Percentiles rank a stretch among this genome's conserved stretches.
phyloP scores from a whole-genome alignment of 2,888 invertebrate genomes.

The Colostygia pectinataria region DNA sequence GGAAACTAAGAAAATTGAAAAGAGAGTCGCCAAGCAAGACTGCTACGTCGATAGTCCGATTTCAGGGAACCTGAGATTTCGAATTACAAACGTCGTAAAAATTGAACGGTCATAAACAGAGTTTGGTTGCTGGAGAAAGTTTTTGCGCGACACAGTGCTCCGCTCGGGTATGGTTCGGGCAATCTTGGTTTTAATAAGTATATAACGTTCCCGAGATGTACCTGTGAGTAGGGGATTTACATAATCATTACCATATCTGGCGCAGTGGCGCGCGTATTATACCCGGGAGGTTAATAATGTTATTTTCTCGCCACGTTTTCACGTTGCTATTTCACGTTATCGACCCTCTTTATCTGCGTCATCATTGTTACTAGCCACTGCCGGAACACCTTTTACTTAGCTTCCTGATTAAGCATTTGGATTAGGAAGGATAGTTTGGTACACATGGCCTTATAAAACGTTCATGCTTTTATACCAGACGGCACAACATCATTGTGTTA shows the following conservation, averaged over 20 bases:
- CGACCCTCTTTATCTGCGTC: constrained; percentile 78
- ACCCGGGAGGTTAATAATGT: constrained; percentile 83
- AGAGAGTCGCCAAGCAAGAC: constrained; percentile 77
- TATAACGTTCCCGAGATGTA: constrained; percentile 80
- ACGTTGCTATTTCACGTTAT: constrained; percentile 81
- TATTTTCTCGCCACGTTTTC: constrained; percentile 83
- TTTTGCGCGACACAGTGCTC: constrained; percentile 67
- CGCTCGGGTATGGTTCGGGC: constrained; percentile 58
- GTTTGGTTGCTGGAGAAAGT: constrained; percentile 57
- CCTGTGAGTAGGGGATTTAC: constrained; percentile 81
- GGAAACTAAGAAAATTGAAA: constrained; percentile 83
- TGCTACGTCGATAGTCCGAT: constrained; percentile 75
- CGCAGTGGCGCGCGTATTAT: constrained; percentile 81
- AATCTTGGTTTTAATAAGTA: constrained; percentile 83
- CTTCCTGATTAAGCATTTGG: constrained; percentile 44
- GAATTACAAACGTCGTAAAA: constrained; percentile 74
- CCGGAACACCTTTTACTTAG: constrained; percentile 61
- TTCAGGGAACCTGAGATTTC: constrained; percentile 74
- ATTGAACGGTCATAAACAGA: constrained; percentile 68
- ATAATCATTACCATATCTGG: constrained; percentile 84
- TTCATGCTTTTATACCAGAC: too few species aligned
- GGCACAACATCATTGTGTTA: too few species aligned
- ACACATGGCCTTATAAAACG: not conserved
- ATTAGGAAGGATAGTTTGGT: not conserved
- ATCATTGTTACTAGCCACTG: constrained; percentile 80